Conservation (phyloP, 2,797 vertebrate species). For the Pseudochirops corinnae region DNA sequence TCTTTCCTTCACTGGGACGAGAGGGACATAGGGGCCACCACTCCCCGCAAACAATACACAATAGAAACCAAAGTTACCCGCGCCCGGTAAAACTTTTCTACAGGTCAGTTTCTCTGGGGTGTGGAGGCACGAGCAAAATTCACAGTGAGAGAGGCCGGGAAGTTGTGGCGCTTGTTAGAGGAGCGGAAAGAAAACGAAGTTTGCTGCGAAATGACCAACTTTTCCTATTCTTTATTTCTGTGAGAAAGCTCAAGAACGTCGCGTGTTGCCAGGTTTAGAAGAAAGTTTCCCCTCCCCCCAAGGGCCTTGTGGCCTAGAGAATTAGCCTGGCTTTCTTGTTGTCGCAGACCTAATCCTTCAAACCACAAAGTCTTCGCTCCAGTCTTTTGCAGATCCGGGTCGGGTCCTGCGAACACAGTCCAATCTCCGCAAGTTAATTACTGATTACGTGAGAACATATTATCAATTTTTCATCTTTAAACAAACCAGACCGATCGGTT, state of each 20-base stretch:
- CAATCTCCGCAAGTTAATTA: not conserved
- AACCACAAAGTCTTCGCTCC: not conserved
- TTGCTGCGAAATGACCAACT: conserved; percentile 48
- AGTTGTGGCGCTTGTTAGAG: conserved; percentile 27
- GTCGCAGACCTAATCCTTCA: too few relatives aligned
- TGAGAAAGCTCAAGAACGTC: not conserved
- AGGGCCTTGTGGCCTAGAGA: not conserved
- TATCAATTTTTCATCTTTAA: not conserved
- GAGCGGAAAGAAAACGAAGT: conserved; percentile 76
- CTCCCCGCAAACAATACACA: not conserved
- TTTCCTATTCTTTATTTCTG: not conserved
- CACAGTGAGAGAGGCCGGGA: not conserved
- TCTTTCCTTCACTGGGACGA: not conserved
- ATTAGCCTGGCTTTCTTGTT: not conserved
- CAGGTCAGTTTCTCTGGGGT: not conserved
- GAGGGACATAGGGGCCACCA: not conserved
- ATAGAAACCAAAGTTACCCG: not conserved
- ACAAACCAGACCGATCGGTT: not conserved
- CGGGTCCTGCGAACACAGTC: not conserved
- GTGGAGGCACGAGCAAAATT: not conserved
- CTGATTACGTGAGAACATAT: not conserved
- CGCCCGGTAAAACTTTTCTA: not conserved
- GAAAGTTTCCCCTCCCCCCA: not conserved
- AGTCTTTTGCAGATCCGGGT: not conserved
- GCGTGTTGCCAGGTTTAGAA: not conserved